Conservation (phyloP, 2,113 vertebrate species). For the Rhagologus leucostigma region DNA sequence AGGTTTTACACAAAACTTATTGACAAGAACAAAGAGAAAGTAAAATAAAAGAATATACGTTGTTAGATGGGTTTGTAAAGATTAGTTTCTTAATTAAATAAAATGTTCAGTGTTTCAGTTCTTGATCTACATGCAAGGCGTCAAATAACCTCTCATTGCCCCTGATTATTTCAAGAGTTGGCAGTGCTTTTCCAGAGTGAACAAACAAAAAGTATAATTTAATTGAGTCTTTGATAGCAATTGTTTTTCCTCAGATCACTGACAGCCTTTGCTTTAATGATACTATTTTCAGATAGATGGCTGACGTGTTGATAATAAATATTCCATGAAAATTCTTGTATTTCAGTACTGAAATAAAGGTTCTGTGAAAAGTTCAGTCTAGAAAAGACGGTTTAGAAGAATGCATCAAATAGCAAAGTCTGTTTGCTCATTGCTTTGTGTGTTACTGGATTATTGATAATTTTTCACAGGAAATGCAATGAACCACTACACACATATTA, state of each 20-base stretch:
- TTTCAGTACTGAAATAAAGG: background rate
- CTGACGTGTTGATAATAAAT: background rate
- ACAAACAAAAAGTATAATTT: background rate
- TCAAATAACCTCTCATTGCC: background rate
- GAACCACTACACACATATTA: rapidly evolving
- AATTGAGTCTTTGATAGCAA: background rate
- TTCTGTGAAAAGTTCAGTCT: background rate
- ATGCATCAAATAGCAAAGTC: background rate
- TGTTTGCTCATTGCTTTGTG: background rate
- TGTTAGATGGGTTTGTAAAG: background rate
- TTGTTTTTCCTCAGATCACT: background rate
- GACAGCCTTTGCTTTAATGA: background rate
- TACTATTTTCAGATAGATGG: background rate
- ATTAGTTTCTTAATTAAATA: background rate
- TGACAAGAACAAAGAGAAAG: background rate
- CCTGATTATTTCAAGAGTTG: background rate
- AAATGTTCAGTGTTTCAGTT: background rate
- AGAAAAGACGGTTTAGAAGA: background rate
- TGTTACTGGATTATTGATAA: background rate
- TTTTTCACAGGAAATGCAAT: background rate
- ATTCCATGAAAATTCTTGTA: background rate
- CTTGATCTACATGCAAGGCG: background rate
- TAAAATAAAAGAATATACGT: background rate
- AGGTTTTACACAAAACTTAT: background rate
- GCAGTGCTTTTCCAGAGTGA: background rate